Percentiles rank a stretch among this genome's conserved stretches.
Evolutionary conservation across 2,113 vertebrate species (phyloP).

Genomic region (Hyperoodon ampullatus): DNA sequence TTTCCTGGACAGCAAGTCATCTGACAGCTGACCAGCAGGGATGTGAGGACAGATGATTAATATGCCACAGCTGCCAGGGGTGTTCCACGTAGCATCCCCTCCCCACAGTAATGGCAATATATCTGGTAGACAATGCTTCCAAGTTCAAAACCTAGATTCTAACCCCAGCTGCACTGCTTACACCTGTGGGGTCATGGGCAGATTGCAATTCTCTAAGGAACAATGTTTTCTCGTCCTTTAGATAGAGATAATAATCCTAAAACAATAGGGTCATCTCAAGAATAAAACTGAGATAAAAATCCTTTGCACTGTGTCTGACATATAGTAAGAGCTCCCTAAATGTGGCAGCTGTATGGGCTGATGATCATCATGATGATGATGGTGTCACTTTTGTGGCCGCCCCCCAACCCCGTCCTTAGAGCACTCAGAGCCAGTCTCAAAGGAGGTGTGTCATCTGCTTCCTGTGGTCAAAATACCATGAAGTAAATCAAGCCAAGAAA

Average conservation of each 20-base stretch:
- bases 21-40: neutral
- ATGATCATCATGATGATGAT: neutral
- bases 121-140: neutral
- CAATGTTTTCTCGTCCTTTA: neutral
- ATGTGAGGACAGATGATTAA: neutral
- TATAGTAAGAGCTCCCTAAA: neutral
- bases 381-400: neutral
- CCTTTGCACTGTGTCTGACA: neutral
- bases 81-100: neutral
- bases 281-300: neutral
- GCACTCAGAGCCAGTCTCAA: neutral
- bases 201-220: neutral
- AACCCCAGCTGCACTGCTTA: neutral
- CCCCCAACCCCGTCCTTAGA: neutral
- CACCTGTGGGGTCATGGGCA: neutral
- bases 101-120: neutral
- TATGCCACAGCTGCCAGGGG: no score
- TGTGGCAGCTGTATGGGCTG: accelerated
- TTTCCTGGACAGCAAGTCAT: neutral
- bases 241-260: neutral
- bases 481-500: slow-evolving; percentile 25
- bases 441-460: neutral
- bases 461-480: neutral
- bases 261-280: neutral
- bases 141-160: neutral